Evolutionary conservation across 2,888 invertebrate species (phyloP), one percentile per base, ranked within the genome.

Genomic region (Drosophila tripunctata): DNA sequence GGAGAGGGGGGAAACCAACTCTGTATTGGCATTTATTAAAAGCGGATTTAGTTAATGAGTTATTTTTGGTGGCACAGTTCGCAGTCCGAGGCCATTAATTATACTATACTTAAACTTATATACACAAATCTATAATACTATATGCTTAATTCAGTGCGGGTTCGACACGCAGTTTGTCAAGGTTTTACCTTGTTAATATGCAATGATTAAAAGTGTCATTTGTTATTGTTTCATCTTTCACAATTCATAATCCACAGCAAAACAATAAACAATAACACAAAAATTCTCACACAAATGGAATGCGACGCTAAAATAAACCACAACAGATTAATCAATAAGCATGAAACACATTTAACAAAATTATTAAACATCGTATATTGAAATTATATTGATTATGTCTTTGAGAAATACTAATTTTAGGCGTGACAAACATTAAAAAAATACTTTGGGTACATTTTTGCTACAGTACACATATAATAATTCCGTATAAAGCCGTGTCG

Each of bases 11-110:
- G 14, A 15, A 21, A 22, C 47, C 21, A 33, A 45, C 55, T 40
- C 35, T 40, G 66, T 71, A 75, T 78, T 78, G 77, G 77, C 72
- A 75, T 86, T 88, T 87, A 83, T 88, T 89, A 84, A 89, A 81
- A 73, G 83, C 80, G 83, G 86, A 88, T 89, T 87, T 88, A 83
- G 87, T 85, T 88, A 88, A 89, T 89, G 85, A 75, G 70, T 80
- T 85, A 85, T 86, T 81, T 79, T 72, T 78, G 76, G 73, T 75
- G 80, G 84, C 69, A 69, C 69, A 84, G 73, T 76, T 84, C 65
- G 85, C 82, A 57, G 70, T 78, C 85, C 43, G 56, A 7, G 78
- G 44, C 50, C 61, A 80, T 80, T 67, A 87, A 87, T 80, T 71
- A 84, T 84, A 15, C 52, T n/a, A 56, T 48, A 56, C 35, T 48